Evolutionary conservation across 2,113 vertebrate genomes (phyloP), one percentile per base, ranked within the genome.

Genomic region (Callipepla californica): DNA sequence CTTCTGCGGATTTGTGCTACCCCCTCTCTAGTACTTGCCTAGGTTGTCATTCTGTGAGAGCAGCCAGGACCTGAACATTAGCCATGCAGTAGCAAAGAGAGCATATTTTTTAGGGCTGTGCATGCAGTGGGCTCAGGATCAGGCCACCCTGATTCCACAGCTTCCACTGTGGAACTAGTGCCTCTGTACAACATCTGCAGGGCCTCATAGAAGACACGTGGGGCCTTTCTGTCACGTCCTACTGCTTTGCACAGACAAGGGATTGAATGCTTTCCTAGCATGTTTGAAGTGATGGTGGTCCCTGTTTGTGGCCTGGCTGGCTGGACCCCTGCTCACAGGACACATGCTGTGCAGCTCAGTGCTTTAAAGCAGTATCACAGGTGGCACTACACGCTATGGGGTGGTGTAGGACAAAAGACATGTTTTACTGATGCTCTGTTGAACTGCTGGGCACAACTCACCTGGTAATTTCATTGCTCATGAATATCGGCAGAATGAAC

Each of bases 311-410:
- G n/a, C 28, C 18, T 10, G 57, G 45, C 36, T 45, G 67, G 23
- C 14, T 75, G 48, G 73, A 25, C n/a, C 79, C 18, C 42, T 79
- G 62, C 51, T 57, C 2, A 0, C 21, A 76, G 34, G 59, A 63
- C 45, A 20, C 32, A 2, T 50, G 25, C 45, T 55, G 9, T 67
- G 45, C 3, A 5, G 19, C 23, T 62, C 36, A 58, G 28, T n/a
- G 42, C 53, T 78, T 76, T 66, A 61, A n/a, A 68, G 48, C 3
- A 0, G 13, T 30, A 1, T 25, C 53, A 36, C 1, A 1, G 22
- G 76, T 68, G 76, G 32, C 32, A 34, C 45, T 11, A n/a, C 21
- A 6, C 17, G 5, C 30, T 36, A 44, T 36, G 59, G 38, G 44
- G 51, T 22, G 45, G 45, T 36, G 70, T 21, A 34, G 38, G 62